These are phyloP conservation scores for Sarcoramphus papa DNA, from an alignment of 2,797 vertebrate species.

Conservation along the genomic window DNA sequence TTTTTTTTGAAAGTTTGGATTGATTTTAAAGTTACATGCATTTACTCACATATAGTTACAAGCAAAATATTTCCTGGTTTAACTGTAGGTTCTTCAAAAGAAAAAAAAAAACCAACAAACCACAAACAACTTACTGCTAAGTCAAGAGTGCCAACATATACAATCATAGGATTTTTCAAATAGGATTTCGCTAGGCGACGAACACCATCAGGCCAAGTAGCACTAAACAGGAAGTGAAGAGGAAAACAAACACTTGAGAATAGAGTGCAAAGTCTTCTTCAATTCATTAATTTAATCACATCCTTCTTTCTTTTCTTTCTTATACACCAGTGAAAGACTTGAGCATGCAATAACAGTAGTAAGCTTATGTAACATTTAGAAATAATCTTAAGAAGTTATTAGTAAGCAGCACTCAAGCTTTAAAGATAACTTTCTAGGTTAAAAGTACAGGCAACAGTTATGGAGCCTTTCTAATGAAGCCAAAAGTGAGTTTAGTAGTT, in stretches of 20 bases:
- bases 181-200: constrained; percentile 89
- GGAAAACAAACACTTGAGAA: background rate
- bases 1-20: background rate
- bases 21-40: background rate
- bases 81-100: background rate
- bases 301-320: background rate
- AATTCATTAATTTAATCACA: background rate
- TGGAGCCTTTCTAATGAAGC: background rate
- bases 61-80: background rate
- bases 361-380: background rate
- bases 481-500: background rate
- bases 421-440: background rate
- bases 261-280: background rate
- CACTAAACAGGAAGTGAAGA: constrained; percentile 72
- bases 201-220: constrained; percentile 93
- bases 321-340: background rate
- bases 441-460: background rate
- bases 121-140: constrained; percentile 82
- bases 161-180: constrained; percentile 93
- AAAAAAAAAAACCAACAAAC: background rate
- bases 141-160: constrained; percentile 92
- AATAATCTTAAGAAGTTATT: background rate
- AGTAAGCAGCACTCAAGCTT: background rate
- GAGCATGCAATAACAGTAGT: background rate
- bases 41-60: background rate